phyloP scores from a whole-genome alignment of 2,888 invertebrate species.

The Slavum lentiscoides region DNA sequence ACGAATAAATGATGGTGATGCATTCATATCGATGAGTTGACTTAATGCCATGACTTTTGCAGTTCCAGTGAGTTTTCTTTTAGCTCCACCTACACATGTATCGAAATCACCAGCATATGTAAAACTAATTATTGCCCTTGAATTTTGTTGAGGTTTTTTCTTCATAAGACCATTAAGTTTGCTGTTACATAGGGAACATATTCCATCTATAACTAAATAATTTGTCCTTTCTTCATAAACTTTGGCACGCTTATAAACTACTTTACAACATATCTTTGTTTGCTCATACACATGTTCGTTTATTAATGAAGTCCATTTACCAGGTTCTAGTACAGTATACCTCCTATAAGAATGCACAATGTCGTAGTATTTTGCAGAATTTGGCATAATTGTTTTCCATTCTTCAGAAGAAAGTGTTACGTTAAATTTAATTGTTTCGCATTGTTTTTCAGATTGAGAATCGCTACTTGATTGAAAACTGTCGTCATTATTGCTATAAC shows the following conservation, averaged over 20 bases:
- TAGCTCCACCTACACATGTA: background rate
- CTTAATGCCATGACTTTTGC: background rate
- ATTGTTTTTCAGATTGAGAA: background rate
- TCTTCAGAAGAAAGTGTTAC: background rate
- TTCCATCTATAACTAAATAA: conserved; percentile 11
- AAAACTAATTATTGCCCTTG: background rate
- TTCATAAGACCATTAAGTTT: background rate
- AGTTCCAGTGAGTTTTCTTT: background rate
- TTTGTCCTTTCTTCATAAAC: background rate
- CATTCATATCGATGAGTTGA: background rate
- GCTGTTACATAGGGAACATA: background rate
- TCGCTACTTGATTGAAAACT: background rate
- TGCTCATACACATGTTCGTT: conserved; percentile 2
- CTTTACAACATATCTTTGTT: background rate
- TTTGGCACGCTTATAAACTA: conserved; percentile 16
- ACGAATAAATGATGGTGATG: background rate
- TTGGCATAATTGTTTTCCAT: background rate
- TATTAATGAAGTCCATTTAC: conserved; percentile 10
- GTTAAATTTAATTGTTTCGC: background rate
- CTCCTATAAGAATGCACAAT: background rate
- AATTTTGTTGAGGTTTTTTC: background rate
- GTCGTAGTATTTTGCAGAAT: background rate
- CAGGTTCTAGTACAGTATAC: background rate
- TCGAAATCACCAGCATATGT: conserved; percentile 14
- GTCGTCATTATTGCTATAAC: background rate